Evolutionary conservation across 2,113 vertebrate species (phyloP).

Genomic region (Genyomyrus donnyi): DNA sequence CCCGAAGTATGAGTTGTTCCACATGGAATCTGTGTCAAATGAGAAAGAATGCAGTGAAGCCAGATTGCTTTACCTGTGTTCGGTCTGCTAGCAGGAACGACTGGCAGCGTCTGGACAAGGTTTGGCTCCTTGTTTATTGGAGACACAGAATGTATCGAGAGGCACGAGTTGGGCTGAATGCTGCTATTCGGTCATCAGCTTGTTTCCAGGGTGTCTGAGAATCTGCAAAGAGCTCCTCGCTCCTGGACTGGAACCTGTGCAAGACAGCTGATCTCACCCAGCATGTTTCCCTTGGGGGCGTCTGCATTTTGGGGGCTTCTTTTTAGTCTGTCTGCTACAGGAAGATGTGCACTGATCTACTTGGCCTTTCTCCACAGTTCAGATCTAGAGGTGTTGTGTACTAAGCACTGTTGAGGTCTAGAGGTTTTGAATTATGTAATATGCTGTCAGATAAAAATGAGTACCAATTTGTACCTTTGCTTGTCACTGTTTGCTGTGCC

Average conservation of each 20-base stretch:
- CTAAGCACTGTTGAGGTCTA: neutral
- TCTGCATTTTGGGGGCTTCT: constrained; percentile 24
- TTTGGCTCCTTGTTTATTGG: neutral
- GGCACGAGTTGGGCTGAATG: neutral
- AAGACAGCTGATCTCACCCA: constrained; percentile 30
- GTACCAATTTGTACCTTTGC: too few species aligned
- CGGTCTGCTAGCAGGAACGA: neutral
- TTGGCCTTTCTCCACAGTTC: constrained; percentile 1
- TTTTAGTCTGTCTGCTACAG: constrained; percentile 4
- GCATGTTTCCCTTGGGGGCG: constrained; percentile 23
- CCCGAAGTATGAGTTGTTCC: constrained; percentile 37
- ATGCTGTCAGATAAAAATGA: too few species aligned
- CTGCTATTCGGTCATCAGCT: neutral
- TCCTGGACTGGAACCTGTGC: constrained; percentile 1
- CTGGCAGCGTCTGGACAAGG: constrained; percentile 8
- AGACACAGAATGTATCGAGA: neutral
- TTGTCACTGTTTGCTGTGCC: too few species aligned
- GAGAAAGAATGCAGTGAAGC: constrained; percentile 19
- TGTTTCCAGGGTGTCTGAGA: constrained; percentile 25
- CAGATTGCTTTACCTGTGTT: neutral
- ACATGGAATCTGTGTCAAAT: constrained; percentile 41
- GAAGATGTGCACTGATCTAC: constrained; percentile 9
- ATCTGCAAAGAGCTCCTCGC: constrained; percentile 24
- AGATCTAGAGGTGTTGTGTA: neutral
- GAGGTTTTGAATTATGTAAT: neutral